phyloP scores from a whole-genome alignment of 2,113 vertebrate genomes.

The Egretta garzetta region DNA sequence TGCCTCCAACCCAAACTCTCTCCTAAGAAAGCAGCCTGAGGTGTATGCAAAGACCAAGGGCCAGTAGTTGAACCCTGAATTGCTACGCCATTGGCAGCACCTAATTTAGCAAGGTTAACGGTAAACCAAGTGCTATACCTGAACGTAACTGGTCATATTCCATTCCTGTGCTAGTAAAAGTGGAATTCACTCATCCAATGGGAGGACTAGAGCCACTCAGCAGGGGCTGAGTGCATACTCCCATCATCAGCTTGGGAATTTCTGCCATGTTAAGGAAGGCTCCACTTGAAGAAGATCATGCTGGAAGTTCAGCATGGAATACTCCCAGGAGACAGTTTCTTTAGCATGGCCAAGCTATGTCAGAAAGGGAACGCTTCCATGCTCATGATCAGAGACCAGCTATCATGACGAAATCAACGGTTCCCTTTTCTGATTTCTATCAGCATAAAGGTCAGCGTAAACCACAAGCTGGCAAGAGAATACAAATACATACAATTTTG shows the following conservation, averaged over 20 bases:
- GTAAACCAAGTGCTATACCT: neutral
- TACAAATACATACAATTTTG: slow-evolving; percentile 82
- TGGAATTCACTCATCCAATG: neutral
- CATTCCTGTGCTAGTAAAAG: neutral
- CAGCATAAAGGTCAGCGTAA: neutral
- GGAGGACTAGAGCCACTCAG: neutral
- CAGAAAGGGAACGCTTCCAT: neutral
- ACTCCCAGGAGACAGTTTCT: neutral
- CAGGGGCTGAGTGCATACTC: neutral
- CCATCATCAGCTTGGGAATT: neutral
- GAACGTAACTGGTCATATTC: neutral
- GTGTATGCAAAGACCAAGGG: neutral
- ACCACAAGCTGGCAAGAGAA: neutral
- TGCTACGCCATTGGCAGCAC: neutral
- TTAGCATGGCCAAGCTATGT: neutral
- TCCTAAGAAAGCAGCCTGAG: neutral
- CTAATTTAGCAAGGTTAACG: neutral
- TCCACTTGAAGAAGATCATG: neutral
- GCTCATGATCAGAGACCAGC: neutral
- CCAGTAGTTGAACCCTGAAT: neutral
- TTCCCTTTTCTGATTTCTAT: neutral
- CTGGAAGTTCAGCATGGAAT: neutral
- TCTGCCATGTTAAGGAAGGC: neutral
- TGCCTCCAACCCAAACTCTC: neutral
- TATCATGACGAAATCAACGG: neutral